Conservation (phyloP, 2,797 vertebrate species). For the Champsocephalus esox region DNA sequence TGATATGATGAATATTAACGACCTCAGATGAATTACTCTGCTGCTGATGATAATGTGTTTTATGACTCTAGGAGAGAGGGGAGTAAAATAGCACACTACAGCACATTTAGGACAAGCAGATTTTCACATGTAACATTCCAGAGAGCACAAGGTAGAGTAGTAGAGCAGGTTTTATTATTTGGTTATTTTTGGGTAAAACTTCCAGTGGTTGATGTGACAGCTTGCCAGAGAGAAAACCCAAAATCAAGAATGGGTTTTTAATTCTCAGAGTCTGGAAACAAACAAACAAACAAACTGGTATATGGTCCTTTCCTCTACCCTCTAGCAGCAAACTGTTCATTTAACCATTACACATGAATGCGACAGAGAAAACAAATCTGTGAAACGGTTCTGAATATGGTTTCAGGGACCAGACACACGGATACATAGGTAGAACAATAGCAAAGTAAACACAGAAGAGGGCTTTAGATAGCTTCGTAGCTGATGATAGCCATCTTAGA, state of each 20-base stretch:
- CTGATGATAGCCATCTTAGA: conserved; percentile 82
- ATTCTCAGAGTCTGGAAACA: conserved; percentile 10
- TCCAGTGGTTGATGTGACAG: conserved; percentile 31
- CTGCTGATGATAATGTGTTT: conserved; percentile 86
- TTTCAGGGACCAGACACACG: conserved; percentile 32
- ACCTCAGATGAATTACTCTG: conserved; percentile 85
- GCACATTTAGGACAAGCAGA: conserved; percentile 78
- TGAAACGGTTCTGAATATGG: conserved; percentile 33
- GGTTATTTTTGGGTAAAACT: conserved; percentile 42
- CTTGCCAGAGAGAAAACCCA: conserved; percentile 37
- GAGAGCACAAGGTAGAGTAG: conserved; percentile 61
- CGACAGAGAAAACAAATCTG: conserved; percentile 28
- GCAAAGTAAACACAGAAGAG: conserved; percentile 68
- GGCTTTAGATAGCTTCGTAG: conserved; percentile 62
- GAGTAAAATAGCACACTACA: conserved; percentile 81
- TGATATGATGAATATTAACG: conserved; percentile 91
- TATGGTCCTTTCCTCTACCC: conserved; percentile 13
- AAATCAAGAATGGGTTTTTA: conserved; percentile 26
- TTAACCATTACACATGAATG: conserved; percentile 35
- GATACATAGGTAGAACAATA: conserved; percentile 62
- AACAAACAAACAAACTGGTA: conserved; percentile 25
- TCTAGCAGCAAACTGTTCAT: conserved; percentile 31
- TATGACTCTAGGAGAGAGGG: conserved; percentile 78
- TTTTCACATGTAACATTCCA: conserved; percentile 76
- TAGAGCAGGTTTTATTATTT: conserved; percentile 65